Percentiles rank a stretch among this genome's conserved stretches.
Conservation (phyloP, 2,888 invertebrate genomes). For the Metellina segmentata region DNA sequence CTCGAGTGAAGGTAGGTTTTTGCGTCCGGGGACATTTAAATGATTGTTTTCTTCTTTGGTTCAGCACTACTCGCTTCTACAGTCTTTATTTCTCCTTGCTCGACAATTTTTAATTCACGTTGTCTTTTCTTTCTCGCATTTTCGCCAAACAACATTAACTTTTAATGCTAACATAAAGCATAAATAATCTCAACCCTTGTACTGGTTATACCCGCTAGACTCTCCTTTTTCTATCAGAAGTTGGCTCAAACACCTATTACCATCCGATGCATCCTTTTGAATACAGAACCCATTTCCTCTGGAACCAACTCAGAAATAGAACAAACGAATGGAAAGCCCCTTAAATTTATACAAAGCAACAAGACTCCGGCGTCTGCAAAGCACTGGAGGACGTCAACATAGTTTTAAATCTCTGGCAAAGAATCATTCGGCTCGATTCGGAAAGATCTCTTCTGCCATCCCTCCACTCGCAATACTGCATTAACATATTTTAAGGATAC, state of each 20-base stretch:
- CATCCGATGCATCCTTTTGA: conserved; percentile 1
- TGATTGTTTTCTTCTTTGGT: too few relatives aligned
- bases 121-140: too few relatives aligned
- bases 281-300: conserved; percentile 31
- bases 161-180: too few relatives aligned
- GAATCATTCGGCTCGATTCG: conserved; percentile 2
- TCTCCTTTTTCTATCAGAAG: too few relatives aligned
- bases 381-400: conserved; percentile 40
- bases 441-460: not conserved
- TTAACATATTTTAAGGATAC: conserved; percentile 56
- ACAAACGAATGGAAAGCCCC: not conserved
- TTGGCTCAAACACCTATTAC: not conserved
- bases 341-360: conserved; percentile 41
- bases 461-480: conserved; percentile 25
- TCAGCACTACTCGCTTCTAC: too few relatives aligned
- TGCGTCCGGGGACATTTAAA: too few relatives aligned
- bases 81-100: too few relatives aligned
- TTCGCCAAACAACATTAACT: too few relatives aligned
- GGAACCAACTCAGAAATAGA: not conserved
- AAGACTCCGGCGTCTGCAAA: not conserved
- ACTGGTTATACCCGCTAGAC: too few relatives aligned
- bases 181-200: too few relatives aligned
- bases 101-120: too few relatives aligned
- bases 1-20: too few relatives aligned
- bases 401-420: conserved; percentile 19